A percentile compares a stretch with the other conserved stretches of the same genome.
These are phyloP conservation scores for Belonocnema kinseyi DNA, from an alignment of 1,140 invertebrate species.

Conservation along the genomic window DNA sequence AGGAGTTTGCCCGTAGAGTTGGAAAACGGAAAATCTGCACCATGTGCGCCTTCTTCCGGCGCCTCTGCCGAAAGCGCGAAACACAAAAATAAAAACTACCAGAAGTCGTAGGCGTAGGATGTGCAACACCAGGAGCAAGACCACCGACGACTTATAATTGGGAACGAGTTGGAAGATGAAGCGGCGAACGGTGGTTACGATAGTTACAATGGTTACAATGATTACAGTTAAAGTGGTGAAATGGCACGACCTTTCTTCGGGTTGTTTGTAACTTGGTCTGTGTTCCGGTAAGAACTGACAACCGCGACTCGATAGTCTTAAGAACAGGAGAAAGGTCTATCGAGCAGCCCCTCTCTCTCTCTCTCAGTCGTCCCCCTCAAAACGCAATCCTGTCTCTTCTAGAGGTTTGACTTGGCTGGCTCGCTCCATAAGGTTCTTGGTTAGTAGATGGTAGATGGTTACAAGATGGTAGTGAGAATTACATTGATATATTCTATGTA, in stretches of 20 bases:
- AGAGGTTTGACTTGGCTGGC: slow-evolving; percentile 41
- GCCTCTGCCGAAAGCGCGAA: slow-evolving; percentile 32
- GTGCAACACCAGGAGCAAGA: not conserved
- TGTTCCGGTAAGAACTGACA: slow-evolving; percentile 71
- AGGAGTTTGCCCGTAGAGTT: not conserved
- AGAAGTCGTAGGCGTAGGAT: no score
- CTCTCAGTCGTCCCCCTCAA: slow-evolving; percentile 46
- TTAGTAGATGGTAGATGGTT: slow-evolving; percentile 35
- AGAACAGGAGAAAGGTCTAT: slow-evolving; percentile 73
- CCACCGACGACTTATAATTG: not conserved
- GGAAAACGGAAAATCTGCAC: slow-evolving; percentile 34
- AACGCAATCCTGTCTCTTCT: slow-evolving; percentile 49
- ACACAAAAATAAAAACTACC: no score
- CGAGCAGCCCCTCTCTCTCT: slow-evolving; percentile 50
- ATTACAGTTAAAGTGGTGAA: slow-evolving; percentile 34
- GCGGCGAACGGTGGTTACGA: not conserved
- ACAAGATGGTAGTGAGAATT: slow-evolving; percentile 12
- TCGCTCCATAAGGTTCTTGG: slow-evolving; percentile 42
- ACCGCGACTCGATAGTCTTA: slow-evolving; percentile 54
- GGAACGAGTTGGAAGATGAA: slow-evolving; percentile 32
- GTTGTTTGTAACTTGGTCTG: slow-evolving; percentile 69
- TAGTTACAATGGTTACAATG: slow-evolving; percentile 13
- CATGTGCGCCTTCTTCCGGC: slow-evolving; percentile 39
- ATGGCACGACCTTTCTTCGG: slow-evolving; percentile 63
- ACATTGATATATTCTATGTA: slow-evolving; percentile 1